These are phyloP conservation scores for Drosophila birchii DNA, from an alignment of 2,888 invertebrate genomes.

Conservation along the genomic window DNA sequence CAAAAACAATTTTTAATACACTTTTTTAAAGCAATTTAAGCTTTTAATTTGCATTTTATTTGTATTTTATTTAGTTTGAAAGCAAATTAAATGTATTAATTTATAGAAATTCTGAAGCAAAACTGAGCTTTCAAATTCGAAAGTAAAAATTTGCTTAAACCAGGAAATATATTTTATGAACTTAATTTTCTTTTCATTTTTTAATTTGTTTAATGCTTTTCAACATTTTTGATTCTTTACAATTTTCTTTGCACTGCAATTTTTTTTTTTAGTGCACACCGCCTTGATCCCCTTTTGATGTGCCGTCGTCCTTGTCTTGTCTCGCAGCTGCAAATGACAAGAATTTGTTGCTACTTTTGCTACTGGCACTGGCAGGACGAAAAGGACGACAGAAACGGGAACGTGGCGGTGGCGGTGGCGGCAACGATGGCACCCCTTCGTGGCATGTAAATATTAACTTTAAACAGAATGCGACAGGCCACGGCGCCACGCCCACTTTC, in stretches of 20 bases:
- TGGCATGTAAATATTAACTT: slow-evolving; percentile 79
- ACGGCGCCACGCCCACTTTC: slow-evolving; percentile 50
- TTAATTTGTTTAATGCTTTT: no score
- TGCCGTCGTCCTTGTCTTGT: slow-evolving; percentile 46
- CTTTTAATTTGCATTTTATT: no score
- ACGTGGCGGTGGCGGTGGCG: neutral
- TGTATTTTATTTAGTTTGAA: neutral
- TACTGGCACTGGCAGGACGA: slow-evolving; percentile 20
- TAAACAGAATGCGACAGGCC: slow-evolving; percentile 72
- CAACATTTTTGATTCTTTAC: no score
- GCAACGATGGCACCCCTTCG: slow-evolving; percentile 43
- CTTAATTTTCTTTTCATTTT: no score
- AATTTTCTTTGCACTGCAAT: no score
- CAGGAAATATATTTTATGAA: no score
- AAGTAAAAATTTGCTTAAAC: no score
- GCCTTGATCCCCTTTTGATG: slow-evolving; percentile 41
- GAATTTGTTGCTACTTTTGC: slow-evolving; percentile 70
- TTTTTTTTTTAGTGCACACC: neutral
- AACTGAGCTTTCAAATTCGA: no score
- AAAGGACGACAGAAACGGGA: neutral
- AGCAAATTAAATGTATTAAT: neutral
- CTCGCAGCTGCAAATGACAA: slow-evolving; percentile 76
- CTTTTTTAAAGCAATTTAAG: no score
- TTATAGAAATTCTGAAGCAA: neutral
- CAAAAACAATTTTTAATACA: no score